Evolutionary conservation across 53 echinoderm and acorn worm species (phyloP), one percentile per base, ranked within the genome.

Genomic region (Hippasteria phrygiana): DNA sequence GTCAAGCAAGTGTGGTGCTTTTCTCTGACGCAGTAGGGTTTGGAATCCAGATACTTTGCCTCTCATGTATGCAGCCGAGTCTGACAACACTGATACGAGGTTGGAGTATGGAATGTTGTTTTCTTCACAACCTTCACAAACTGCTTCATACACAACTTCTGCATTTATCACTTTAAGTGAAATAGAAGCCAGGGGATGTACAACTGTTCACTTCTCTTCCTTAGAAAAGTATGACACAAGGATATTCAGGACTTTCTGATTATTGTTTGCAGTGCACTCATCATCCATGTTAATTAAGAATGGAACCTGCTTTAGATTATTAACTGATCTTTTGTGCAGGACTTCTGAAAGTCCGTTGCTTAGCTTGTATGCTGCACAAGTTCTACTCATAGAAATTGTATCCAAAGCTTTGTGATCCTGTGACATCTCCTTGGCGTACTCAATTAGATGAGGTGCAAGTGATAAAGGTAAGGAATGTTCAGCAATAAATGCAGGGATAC

Each of bases 201-300:
- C 65, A 37, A 83, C 83, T 13, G 41, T 64, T 22, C 8, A 8
- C 26, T 65, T 65, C 54, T 54, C 26, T 65, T 32, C 29, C 28
- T 64, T 31, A 17, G 28, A 28, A 64, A 64, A 64, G 64, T 64
- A 64, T 1, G 3, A 54, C 18, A 54, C 54, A 47, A 89, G 89
- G 20, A 89, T 38, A 55, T 65, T 67, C 2, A 80, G 73, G 14
- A 89, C 42, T 71, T 55, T 80, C 66, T 80, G 9, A 72, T 89
- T 79, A 55, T 82, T 90, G 2, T 80, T 78, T 26, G 71, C 66
- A n/a, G 84, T 90, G 43, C 90, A 90, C 33, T 90, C 90, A 62
- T 90, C 90, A 62, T 54, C 54, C 20, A 83, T 26, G 43, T 83
- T 83, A 9, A 90, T 90, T 42, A 83, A 90, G 64, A 90, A 90